Evolutionary conservation across 1,140 invertebrate genomes (phyloP).

Genomic region (Meloidogyne hapla): DNA sequence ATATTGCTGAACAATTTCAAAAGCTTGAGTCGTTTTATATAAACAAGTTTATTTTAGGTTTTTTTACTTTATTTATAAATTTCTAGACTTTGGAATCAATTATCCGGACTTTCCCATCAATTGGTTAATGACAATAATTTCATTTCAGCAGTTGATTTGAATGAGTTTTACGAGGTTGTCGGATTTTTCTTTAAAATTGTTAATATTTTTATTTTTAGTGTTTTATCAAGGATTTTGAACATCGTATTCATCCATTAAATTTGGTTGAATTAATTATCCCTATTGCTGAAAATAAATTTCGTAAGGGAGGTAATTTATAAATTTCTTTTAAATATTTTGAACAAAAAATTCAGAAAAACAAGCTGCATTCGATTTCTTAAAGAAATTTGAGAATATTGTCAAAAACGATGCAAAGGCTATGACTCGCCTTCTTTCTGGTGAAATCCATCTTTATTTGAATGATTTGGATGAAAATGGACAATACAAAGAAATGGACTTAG

Average conservation of each 20-base stretch:
- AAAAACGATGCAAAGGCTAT: slow-evolving; percentile 52
- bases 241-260: slow-evolving; percentile 53
- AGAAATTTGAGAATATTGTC: slow-evolving; percentile 54
- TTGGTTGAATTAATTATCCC: slow-evolving; percentile 57
- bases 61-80: slow-evolving; percentile 12
- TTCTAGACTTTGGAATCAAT: slow-evolving; percentile 60
- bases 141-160: slow-evolving; percentile 40
- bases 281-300: slow-evolving; percentile 48
- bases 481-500: slow-evolving; percentile 44
- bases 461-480: slow-evolving; percentile 46
- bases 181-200: background rate
- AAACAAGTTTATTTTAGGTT: slow-evolving; percentile 55
- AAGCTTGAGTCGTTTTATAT: slow-evolving; percentile 50
- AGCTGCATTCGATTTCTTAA: slow-evolving; percentile 52
- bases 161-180: slow-evolving; percentile 55
- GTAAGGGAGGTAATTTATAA: slow-evolving; percentile 33
- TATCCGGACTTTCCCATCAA: slow-evolving; percentile 40
- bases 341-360: slow-evolving; percentile 42
- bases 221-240: slow-evolving; percentile 60
- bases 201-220: slow-evolving; percentile 4
- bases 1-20: slow-evolving; percentile 57
- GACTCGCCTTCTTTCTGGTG: slow-evolving; percentile 47
- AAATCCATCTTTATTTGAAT: slow-evolving; percentile 53
- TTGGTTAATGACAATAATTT: slow-evolving; percentile 43
- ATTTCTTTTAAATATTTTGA: background rate